Base-by-base conservation (phyloP, 1,140 invertebrate genomes). In the Papilio xuthus region DNA sequence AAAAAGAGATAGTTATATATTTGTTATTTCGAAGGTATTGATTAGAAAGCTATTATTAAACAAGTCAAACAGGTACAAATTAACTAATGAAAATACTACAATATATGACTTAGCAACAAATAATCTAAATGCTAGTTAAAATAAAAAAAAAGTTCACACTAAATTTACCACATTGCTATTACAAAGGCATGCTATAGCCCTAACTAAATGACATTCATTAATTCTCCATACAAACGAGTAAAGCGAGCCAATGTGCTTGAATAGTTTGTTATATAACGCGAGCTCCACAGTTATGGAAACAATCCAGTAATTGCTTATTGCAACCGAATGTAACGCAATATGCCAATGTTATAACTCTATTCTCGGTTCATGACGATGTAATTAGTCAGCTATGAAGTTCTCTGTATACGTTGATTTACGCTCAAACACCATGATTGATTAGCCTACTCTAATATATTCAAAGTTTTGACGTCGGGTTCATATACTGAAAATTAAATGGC, bases 231-330 rank as follows among this genome's bases (percentile, higher is more conserved):
- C 79, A 82, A 82, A 81, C 81, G 78, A 80, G 82, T 81, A 84
- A 87, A 82, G 82, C 79, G 83, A 80, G 78, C 73, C 78, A 84
- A 80, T 81, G 79, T 67, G 80, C 42, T 42, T 56, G 72, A 83
- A 80, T 83, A 86, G 86, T 84, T 84, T 84, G 84, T 87, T 86
- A 88, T 85, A 81, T 84, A 88, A 85, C 84, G 82, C 79, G 79
- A 80, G 77, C 67, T 74, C 72, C 79, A 83, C 81, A 81, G 85
- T 90, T 88, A 91, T 89, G 88, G 84, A 84, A 89, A 89, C 88
- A 89, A 87, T 86, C 82, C 74, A 76, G 82, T 86, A 85, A 88
- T 87, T 88, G 88, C 83, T 87, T 84, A 86, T 83, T 87, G 84
- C 83, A 85, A 76, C 81, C 82, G 78, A 79, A 81, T 82, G 83